Base-by-base conservation (phyloP, 2,888 invertebrate species). In the Scaptomyza cyrtandrae region DNA sequence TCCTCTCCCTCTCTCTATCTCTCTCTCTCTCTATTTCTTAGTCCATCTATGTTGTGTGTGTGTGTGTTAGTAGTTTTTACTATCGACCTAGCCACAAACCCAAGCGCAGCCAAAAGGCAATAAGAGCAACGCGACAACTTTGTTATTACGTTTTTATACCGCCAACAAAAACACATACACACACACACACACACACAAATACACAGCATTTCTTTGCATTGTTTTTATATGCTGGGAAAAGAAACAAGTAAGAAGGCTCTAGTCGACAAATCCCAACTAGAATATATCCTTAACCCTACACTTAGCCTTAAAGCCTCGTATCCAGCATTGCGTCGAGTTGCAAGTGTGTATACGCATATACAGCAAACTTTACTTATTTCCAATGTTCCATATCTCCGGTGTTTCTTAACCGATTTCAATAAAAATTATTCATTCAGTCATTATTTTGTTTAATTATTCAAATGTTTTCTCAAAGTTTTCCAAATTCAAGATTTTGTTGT, bases 121-220 rank as follows among this genome's bases (percentile, higher is more conserved):
- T 85, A 83, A 85, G 81, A 83, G 70, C 71, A 85, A 73, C 63
- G 74, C 86, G 65, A 71, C 82, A 83, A 85, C 87, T 83, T 81
- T 87, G 82, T 81, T 87, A 81, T 86, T 83, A 74, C 78, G 71
- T 85, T 78, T 78, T 78, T 80, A 81, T 83, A 71, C 72, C 61
- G 45, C 52, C 63, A 62, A 64, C 62, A 73, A 33, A 37, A 29
- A 49, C 31, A 59, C 41, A 48, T 16, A 48, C 14, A 48, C 14
- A 46, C 10, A 50, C 27, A 62, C 44, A 41, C 59, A 33, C 48
- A 60, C 27, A 63, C 27, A 48, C 43, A 58, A 16, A 64, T 13
- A 43, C 10, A 52, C 16, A 33, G 27, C 16, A 45, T 49, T 58
- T 75, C 55, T 62, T 76, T 76, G 77, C 57, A 74, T 56, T 56